Conservation (phyloP, 2,888 invertebrate genomes). For the Apocheima hispidaria region DNA sequence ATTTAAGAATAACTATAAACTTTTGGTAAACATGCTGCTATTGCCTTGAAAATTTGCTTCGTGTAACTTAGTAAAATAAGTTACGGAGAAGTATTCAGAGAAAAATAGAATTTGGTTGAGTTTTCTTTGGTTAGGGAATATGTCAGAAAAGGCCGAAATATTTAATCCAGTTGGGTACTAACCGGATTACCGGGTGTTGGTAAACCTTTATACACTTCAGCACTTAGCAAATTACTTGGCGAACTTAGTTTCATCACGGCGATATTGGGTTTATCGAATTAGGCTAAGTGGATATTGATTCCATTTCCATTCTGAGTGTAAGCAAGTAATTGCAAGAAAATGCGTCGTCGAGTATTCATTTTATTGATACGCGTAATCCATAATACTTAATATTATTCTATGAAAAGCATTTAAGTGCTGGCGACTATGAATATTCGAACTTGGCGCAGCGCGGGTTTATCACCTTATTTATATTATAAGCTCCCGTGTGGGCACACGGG, state of each 20-base stretch:
- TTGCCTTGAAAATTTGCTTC: not conserved
- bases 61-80: not conserved
- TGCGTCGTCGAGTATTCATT: not conserved
- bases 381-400: not conserved
- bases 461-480: too few relatives aligned
- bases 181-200: conserved; percentile 12
- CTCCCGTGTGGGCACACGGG: too few relatives aligned
- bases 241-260: conserved; percentile 33
- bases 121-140: not conserved
- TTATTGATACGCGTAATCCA: not conserved
- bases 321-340: conserved; percentile 30
- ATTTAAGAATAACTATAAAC: not conserved
- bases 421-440: too few relatives aligned
- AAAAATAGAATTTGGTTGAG: not conserved
- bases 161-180: conserved; percentile 24
- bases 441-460: too few relatives aligned
- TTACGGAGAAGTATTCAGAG: not conserved
- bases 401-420: too few relatives aligned
- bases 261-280: conserved; percentile 49
- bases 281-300: conserved; percentile 54
- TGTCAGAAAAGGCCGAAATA: conserved; percentile 14
- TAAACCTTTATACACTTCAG: conserved; percentile 25
- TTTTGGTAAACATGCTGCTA: not conserved
- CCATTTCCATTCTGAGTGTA: conserved; percentile 35
- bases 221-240: conserved; percentile 39